Conservation (phyloP, 2,888 invertebrate genomes). For the Dryobota labecula region DNA sequence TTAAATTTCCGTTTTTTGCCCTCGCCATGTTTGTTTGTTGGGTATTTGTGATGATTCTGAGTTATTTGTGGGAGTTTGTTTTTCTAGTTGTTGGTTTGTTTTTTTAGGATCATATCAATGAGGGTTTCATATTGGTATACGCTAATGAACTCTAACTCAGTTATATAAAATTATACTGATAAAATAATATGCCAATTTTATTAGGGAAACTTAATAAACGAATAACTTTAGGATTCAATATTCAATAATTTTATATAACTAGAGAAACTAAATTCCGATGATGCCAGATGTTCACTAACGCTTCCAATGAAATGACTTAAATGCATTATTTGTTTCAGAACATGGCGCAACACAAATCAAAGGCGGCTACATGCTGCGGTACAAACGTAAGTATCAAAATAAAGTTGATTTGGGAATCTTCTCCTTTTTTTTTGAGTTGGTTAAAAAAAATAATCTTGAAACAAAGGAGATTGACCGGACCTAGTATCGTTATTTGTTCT, state of each 20-base stretch:
- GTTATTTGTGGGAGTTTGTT: constrained; percentile 12
- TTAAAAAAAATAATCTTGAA: not conserved
- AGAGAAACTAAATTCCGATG: not conserved
- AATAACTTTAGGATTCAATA: constrained; percentile 1
- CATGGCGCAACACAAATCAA: constrained; percentile 93
- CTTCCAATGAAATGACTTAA: constrained; percentile 14
- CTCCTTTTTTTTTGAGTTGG: not conserved
- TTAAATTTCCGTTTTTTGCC: constrained; percentile 41
- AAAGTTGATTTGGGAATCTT: not conserved
- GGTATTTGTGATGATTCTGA: constrained; percentile 25
- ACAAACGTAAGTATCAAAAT: constrained; percentile 92
- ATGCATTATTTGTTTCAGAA: constrained; percentile 85
- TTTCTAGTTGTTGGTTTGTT: not conserved
- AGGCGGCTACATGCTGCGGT: constrained; percentile 94
- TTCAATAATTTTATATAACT: constrained; percentile 6
- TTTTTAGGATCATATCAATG: not conserved
- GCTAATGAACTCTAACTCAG: not conserved
- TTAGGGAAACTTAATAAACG: not conserved
- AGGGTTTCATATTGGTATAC: not conserved
- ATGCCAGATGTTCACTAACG: not conserved
- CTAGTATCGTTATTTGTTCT: too few relatives aligned
- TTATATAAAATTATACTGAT: not conserved
- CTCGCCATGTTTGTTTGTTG: constrained; percentile 21
- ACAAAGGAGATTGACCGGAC: too few relatives aligned
- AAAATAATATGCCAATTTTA: not conserved